These are phyloP conservation scores for Megaceryle torquata DNA, from an alignment of 2,113 vertebrate species.

Conservation along the genomic window DNA sequence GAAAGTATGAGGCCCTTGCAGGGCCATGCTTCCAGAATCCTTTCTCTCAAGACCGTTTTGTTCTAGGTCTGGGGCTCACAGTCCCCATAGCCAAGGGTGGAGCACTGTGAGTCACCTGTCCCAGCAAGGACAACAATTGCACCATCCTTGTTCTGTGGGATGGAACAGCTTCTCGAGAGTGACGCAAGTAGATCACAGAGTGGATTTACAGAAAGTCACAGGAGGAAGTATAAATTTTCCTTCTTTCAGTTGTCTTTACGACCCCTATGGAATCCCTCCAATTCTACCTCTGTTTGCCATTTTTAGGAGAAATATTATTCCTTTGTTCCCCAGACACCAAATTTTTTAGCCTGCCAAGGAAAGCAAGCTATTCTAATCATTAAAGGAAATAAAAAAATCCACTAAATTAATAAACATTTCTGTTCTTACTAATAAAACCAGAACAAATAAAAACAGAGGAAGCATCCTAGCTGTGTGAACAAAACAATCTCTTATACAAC, in stretches of 20 bases:
- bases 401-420: not conserved
- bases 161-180: not conserved
- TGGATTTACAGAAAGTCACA: not conserved
- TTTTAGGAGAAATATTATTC: not conserved
- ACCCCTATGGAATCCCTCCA: not conserved
- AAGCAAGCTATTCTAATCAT: not conserved
- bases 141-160: not conserved
- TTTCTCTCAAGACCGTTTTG: not conserved
- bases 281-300: not conserved
- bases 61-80: fast-evolving
- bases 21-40: not conserved
- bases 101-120: not conserved
- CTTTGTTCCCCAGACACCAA: not conserved
- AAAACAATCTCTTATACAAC: not conserved
- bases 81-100: not conserved
- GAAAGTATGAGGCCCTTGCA: not conserved
- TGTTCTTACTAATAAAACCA: not conserved
- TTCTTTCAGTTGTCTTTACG: not conserved
- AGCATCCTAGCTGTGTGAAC: not conserved
- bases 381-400: not conserved
- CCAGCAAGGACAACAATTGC: not conserved
- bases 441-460: not conserved
- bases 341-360: not conserved
- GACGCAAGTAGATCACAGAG: not conserved
- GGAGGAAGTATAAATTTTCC: not conserved